phyloP scores from a whole-genome alignment of 35 echinoderm and acorn worm species.

The Nesometra sesokonis region DNA sequence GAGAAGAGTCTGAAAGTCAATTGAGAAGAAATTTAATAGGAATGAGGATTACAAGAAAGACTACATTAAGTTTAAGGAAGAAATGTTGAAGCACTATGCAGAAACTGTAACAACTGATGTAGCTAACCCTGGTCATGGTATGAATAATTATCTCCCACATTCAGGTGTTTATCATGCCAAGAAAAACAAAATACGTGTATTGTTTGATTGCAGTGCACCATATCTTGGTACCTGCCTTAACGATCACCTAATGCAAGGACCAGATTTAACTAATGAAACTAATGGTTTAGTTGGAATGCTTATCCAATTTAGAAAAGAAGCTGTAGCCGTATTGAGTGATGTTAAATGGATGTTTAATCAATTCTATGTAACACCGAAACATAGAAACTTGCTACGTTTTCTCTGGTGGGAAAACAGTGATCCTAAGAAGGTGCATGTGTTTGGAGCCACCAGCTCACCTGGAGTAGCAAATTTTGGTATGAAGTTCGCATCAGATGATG shows the following conservation, averaged over 20 bases:
- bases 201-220: constrained; percentile 38
- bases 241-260: constrained; percentile 21
- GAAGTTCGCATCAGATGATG: constrained; percentile 24
- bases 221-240: constrained; percentile 34
- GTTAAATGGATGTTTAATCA: neutral
- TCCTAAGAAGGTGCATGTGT: too few species aligned
- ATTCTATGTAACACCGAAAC: too few species aligned
- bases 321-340: too few species aligned
- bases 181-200: constrained; percentile 36
- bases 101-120: constrained; percentile 12
- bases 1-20: neutral
- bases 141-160: constrained; percentile 23
- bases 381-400: too few species aligned
- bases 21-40: constrained; percentile 10
- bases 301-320: too few species aligned
- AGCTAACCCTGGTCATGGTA: neutral
- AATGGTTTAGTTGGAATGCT: constrained; percentile 21
- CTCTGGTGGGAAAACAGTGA: constrained; percentile 9
- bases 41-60: constrained; percentile 25
- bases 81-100: constrained; percentile 32
- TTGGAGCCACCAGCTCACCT: too few species aligned
- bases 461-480: constrained; percentile 35
- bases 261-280: constrained; percentile 14
- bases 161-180: constrained; percentile 27
- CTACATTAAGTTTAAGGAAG: constrained; percentile 28